Evolutionary conservation across 2,113 vertebrate species (phyloP).

Genomic region (Apteryx mantelli): DNA sequence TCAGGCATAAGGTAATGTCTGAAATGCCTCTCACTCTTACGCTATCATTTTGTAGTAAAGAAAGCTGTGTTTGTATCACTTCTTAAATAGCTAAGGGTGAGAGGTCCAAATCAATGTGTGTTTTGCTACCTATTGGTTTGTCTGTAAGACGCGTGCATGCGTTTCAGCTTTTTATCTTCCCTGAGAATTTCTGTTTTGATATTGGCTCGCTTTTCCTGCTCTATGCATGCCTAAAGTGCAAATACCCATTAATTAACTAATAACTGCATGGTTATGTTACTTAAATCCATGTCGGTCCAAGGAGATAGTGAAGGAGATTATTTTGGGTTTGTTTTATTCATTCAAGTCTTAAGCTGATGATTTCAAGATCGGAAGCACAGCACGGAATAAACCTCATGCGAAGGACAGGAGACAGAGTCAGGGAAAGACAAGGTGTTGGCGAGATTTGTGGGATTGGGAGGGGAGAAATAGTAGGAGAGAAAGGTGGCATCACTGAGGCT

Average conservation of each 20-base stretch:
- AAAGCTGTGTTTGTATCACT: background rate
- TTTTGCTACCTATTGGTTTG: background rate
- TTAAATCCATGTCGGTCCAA: background rate
- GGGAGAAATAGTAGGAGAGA: background rate
- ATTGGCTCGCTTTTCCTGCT: background rate
- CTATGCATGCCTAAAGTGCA: background rate
- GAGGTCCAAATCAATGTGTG: background rate
- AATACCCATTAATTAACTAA: background rate
- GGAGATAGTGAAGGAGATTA: background rate
- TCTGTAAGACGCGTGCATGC: fast-evolving
- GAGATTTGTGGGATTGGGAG: background rate
- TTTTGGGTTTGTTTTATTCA: background rate
- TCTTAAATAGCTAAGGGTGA: background rate
- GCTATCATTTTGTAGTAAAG: fast-evolving
- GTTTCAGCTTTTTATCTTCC: background rate
- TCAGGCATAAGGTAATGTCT: background rate
- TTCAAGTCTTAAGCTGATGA: background rate
- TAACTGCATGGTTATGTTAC: background rate
- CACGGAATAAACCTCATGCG: background rate
- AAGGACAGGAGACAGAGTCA: background rate
- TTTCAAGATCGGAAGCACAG: background rate
- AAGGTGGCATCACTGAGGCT: background rate
- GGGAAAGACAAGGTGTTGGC: background rate
- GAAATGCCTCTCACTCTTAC: background rate
- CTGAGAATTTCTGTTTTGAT: background rate